Evolutionary conservation across 2,888 invertebrate species (phyloP), one percentile per base, ranked within the genome.

Genomic region (Heteromyza rotundicornis): DNA sequence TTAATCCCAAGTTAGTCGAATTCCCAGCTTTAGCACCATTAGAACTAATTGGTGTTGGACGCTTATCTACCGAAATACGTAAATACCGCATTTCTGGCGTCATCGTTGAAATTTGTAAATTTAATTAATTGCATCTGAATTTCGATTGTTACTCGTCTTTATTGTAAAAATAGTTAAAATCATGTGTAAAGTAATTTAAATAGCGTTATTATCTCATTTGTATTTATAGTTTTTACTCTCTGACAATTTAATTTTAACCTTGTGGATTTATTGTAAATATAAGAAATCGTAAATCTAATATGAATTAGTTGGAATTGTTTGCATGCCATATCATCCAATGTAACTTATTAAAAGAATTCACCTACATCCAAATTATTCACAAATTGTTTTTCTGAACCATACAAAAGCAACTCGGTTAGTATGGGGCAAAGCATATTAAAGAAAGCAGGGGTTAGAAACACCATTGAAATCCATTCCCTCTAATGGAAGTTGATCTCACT

Each of bases 321-420:
- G 53, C 57, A 57, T 57, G 61, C 61, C 61, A 61, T 61, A 61
- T 61, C 61, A 57, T 57, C 44, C 32, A 55, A n/a, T 51, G 35
- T 16, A 24, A 59, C 44, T 19, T 5, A 40, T n/a, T n/a, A 12
- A 20, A 23, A 23, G 17, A 44, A 49, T 32, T 59, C 53, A 53
- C 27, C 52, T 23, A 52, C 55, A 53, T 53, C 17, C 8, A 27
- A 53, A n/a, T n/a, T n/a, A n/a, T n/a, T n/a, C n/a, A n/a, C n/a
- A n/a, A n/a, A n/a, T n/a, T n/a, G n/a, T n/a, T n/a, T n/a, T n/a
- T n/a, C n/a, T n/a, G n/a, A n/a, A n/a, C n/a, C n/a, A n/a, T n/a
- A n/a, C n/a, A n/a, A n/a, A n/a, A n/a, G n/a, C n/a, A n/a, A n/a
- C n/a, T n/a, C n/a, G n/a, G n/a, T n/a, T n/a, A n/a, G n/a, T n/a